Conservation (phyloP, 23 tunicate genomes). For the Oikopleura vanhoeffeni region DNA sequence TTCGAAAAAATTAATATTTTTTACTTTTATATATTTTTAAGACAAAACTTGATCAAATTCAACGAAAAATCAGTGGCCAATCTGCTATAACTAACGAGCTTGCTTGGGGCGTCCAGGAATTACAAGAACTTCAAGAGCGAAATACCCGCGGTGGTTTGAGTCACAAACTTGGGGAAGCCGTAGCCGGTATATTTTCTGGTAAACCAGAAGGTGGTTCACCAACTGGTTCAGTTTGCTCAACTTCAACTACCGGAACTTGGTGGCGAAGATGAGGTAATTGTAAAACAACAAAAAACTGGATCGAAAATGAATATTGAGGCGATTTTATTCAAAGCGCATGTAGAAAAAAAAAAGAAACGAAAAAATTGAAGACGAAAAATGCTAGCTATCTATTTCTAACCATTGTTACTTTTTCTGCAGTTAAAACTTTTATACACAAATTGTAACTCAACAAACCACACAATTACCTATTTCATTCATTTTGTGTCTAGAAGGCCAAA, state of each 20-base stretch:
- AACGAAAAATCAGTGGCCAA: background rate
- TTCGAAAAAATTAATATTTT: no score
- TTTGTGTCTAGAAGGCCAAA: no score
- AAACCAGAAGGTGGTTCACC: background rate
- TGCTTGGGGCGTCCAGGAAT: background rate
- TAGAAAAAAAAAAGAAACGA: no score
- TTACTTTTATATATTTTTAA: no score
- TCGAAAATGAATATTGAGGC: no score
- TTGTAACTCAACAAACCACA: no score
- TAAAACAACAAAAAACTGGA: background rate
- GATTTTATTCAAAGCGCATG: no score
- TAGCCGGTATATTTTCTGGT: background rate
- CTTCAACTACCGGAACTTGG: background rate
- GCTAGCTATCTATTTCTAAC: no score
- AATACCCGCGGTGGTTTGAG: background rate
- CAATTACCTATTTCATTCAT: no score
- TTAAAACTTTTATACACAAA: no score
- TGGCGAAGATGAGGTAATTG: background rate
- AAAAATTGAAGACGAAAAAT: no score
- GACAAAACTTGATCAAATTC: background rate
- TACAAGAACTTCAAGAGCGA: background rate
- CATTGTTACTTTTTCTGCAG: no score
- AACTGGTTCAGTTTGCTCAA: background rate
- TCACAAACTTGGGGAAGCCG: background rate
- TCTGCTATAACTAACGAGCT: background rate